Conservation (phyloP, 35 echinoderm and acorn worm species). For the Chiridota heheva region DNA sequence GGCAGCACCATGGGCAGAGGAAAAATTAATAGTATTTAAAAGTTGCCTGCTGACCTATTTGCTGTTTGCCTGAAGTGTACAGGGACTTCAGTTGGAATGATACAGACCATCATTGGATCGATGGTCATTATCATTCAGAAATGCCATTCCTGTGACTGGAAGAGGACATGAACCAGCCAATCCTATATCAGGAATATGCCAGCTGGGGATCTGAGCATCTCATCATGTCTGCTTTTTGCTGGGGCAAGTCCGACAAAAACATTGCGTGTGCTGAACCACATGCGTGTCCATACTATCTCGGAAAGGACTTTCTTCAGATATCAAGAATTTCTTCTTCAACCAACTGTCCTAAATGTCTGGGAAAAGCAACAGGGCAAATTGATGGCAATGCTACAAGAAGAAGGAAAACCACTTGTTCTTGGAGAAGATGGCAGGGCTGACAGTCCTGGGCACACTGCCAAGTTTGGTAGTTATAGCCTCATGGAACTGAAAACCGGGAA, state of each 20-base stretch:
- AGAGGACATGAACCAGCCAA: constrained; percentile 49
- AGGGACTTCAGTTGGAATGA: background rate
- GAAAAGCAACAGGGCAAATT: no score
- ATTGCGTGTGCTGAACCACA: constrained; percentile 11
- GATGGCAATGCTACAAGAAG: no score
- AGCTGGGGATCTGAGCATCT: constrained; percentile 64
- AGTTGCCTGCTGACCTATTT: constrained; percentile 43
- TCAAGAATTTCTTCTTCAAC: no score
- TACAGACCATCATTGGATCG: constrained; percentile 25
- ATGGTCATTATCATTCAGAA: constrained; percentile 17
- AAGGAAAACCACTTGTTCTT: no score
- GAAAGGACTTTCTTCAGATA: no score
- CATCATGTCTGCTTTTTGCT: constrained; percentile 47
- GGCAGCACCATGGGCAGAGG: constrained; percentile 11
- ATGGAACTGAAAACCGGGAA: constrained; percentile 44
- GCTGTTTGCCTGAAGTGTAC: constrained; percentile 27
- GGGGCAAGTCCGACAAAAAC: constrained; percentile 52
- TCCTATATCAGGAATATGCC: constrained; percentile 39
- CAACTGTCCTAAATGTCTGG: no score
- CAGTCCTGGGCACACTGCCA: constrained; percentile 28
- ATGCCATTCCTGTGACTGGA: constrained; percentile 33
- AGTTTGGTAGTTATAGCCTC: constrained; percentile 35
- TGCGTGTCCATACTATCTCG: background rate
- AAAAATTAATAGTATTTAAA: constrained; percentile 66
- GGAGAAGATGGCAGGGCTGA: constrained; percentile 33